Percentiles rank a stretch among this genome's conserved stretches.
Conservation (phyloP, 2,888 invertebrate species). For the Mylabris sibirica region DNA sequence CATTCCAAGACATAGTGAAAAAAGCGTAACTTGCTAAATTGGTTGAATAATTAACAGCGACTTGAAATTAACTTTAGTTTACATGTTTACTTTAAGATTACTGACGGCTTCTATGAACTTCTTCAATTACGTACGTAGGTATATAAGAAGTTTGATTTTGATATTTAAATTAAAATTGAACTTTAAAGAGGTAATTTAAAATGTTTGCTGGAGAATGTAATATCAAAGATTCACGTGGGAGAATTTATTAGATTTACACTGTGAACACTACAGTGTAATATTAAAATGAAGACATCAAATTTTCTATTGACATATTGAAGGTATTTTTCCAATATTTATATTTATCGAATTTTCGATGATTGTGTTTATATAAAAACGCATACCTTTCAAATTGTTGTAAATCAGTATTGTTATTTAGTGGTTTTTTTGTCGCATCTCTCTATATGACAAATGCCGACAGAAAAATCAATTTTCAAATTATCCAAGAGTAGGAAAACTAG, state of each 20-base stretch:
- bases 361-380: neutral
- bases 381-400: neutral
- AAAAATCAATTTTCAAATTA: no score
- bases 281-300: neutral
- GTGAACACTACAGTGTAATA: neutral
- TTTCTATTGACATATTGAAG: neutral
- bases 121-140: neutral
- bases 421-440: neutral
- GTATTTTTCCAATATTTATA: constrained; percentile 4
- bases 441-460: no score
- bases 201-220: neutral
- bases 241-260: neutral
- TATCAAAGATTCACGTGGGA: neutral
- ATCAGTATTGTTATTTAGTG: neutral
- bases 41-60: neutral
- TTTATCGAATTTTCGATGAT: constrained; percentile 1
- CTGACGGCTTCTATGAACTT: neutral
- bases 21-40: neutral
- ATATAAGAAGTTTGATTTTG: neutral
- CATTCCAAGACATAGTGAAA: neutral
- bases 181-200: constrained; percentile 1
- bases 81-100: neutral
- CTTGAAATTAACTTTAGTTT: neutral
- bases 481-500: no score
- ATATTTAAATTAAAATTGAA: neutral